Conservation (phyloP, 1,140 invertebrate species). For the Portunus trituberculatus region DNA sequence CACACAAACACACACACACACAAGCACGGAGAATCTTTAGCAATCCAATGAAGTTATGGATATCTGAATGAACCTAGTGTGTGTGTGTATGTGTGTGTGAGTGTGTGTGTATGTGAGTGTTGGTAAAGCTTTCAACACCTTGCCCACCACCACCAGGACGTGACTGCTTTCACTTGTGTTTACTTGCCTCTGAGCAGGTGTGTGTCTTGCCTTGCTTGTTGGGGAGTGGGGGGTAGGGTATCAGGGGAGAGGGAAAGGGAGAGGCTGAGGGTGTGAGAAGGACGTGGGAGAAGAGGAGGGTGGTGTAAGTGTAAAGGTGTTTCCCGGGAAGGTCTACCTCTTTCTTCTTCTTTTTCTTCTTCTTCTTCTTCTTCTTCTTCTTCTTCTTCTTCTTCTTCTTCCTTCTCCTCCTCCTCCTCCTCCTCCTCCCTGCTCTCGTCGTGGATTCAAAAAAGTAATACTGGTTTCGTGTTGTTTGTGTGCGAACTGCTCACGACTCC, state of each 20-base stretch:
- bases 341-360: neutral
- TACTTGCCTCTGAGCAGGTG: neutral
- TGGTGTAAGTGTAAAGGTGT: neutral
- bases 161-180: constrained; percentile 11
- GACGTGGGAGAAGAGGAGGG: neutral
- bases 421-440: too few species aligned
- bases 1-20: too few species aligned
- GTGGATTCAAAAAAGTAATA: neutral
- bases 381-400: neutral
- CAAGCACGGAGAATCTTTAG: neutral
- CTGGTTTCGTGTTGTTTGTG: neutral
- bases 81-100: too few species aligned
- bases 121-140: neutral
- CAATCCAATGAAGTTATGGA: neutral
- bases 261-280: neutral
- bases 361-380: neutral
- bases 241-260: neutral
- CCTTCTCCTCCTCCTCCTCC: neutral
- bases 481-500: neutral
- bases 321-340: neutral
- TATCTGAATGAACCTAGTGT: neutral
- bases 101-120: neutral
- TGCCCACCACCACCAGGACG: neutral
- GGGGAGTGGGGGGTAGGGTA: neutral
- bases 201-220: neutral